Evolutionary conservation across 2,797 vertebrate genomes (phyloP), one percentile per base, ranked within the genome.

Genomic region (Phoeniculus purpureus): DNA sequence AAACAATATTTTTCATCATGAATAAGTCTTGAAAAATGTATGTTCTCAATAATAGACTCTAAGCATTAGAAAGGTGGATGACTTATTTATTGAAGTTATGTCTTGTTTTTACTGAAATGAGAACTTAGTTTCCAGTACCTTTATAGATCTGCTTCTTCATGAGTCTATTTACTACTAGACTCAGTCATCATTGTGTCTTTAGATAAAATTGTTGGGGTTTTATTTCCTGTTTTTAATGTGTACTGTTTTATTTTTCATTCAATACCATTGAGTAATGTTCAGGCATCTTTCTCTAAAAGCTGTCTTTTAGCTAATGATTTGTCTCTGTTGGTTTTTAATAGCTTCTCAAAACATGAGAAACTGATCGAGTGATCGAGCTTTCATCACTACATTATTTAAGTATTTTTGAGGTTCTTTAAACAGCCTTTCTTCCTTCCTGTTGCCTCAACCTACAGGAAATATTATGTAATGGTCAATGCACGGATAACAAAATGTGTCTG

Each of bases 241-340:
- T 29, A 66, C 19, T 27, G 16, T 65, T 92, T 89, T 88, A 34
- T 56, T 23, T 87, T 86, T 89, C 0, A 7, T 73, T 92, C 87
- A 89, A 50, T 90, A 66, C 9, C 16, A 84, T 34, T 79, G 61
- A 50, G 34, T 85, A 89, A 27, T 1, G 5, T 72, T 88, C 59
- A 59, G 48, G 29, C 37, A 62, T 90, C 61, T 91, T 85, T 71
- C 43, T 71, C 79, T 93, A 91, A 92, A 95, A 70, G 56, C 34
- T 9, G 25, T 87, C 37, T 71, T 94, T 48, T 83, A n/a, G 51
- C 27, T 85, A 62, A 22, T 77, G 78, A 81, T 82, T 89, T 81
- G 25, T 90, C 62, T 86, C 51, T 85, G 4, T 50, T 56, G 55
- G 12, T 85, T 93, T 93, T 89, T 89, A 92, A 59, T 78, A 78